phyloP scores from a whole-genome alignment of 2,113 vertebrate genomes.

The Oenanthe melanoleuca region DNA sequence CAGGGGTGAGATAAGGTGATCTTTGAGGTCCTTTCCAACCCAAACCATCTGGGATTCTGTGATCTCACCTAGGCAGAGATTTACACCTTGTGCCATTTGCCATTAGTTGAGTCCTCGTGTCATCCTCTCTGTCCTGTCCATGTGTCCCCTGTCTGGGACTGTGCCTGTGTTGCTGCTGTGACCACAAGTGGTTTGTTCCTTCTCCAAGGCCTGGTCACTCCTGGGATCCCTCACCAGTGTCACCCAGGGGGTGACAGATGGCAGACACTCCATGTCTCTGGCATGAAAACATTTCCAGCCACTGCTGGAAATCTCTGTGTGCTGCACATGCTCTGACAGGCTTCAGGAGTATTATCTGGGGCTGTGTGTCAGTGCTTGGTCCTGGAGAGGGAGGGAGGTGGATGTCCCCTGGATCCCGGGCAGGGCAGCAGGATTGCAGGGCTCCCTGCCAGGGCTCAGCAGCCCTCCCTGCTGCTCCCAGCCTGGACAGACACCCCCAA shows the following conservation, averaged over 20 bases:
- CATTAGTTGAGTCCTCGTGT: not conserved
- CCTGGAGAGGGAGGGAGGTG: not conserved
- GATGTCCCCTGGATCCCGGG: fast-evolving
- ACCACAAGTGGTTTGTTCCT: not conserved
- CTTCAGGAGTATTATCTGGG: not conserved
- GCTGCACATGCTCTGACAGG: not conserved
- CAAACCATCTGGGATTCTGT: not conserved
- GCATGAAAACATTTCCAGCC: not conserved
- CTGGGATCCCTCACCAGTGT: not conserved
- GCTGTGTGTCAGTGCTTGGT: not conserved
- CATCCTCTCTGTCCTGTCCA: not conserved
- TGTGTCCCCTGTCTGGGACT: not conserved
- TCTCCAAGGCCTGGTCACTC: not conserved
- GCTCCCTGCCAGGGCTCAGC: not conserved
- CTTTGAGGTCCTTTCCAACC: not conserved
- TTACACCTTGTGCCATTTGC: not conserved
- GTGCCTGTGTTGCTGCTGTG: not conserved
- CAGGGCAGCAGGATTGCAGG: not conserved
- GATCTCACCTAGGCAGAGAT: not conserved
- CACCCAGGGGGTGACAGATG: not conserved
- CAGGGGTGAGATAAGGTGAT: not conserved
- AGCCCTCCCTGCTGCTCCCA: not conserved
- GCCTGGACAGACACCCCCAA: not conserved
- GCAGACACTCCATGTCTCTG: fast-evolving
- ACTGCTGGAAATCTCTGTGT: not conserved